Base-by-base conservation (phyloP, 1,140 invertebrate species). In the Amphibalanus amphitrite region DNA sequence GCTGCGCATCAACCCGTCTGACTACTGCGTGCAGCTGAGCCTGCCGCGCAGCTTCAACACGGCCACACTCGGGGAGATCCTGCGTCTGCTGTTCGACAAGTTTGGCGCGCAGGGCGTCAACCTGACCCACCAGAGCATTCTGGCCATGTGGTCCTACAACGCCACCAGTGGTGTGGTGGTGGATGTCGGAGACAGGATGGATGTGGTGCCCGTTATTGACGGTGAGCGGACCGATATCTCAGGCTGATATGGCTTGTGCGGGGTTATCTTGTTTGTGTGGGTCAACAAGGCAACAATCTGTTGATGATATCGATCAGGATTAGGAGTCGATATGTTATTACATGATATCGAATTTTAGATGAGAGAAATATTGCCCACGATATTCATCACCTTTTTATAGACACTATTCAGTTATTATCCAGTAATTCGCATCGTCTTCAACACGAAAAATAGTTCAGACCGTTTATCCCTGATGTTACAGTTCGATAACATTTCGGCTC, bases 151-250 rank as follows among this genome's bases (percentile, higher is more conserved):
- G 77, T 83, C 85, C 4, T 87, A 88, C 77, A 84, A 85, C 69
- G 81, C 84, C 6, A 84, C 83, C 4, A 85, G 85, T 28, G 86
- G 86, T 65, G 83, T 88, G 71, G 82, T 88, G 67, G 84, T 86
- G 8, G 86, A 88, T 76, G 81, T 88, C 73, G 86, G 86, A 28
- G 85, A 88, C 72, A 76, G 85, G 70, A 80, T 86, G 72, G 85
- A 87, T 74, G 83, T 87, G 71, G 77, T 86, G 69, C 85, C 86
- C 29, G 83, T 87, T 29, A 85, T 82, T 77, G 85, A 86, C 77
- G 85, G 85, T 84, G 74, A 74, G 79, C 75, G 47, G 28, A 64
- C 64, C 13, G 47, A 59, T 13, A n/a, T n/a, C 64, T 3, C 3
- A 65, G 6, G 38, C 6, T 6, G 38, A 38, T 6, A 17, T 17